A percentile compares a stretch with the other conserved stretches of the same genome.
Conservation (phyloP, 92 coral and sea anemone genomes). For the Bergia sp. region DNA sequence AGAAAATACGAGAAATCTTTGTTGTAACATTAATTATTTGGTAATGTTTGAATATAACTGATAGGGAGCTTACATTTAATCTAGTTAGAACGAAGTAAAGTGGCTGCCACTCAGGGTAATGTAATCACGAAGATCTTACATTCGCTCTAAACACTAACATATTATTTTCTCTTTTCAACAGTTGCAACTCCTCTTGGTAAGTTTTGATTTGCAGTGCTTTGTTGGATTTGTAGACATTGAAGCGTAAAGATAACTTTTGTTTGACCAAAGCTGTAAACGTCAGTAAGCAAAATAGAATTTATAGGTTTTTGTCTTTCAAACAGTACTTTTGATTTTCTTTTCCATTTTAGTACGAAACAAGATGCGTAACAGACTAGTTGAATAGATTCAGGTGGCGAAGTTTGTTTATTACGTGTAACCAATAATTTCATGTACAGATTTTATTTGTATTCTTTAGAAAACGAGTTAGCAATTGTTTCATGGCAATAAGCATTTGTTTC, state of each 20-base stretch:
- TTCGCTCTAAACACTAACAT: neutral
- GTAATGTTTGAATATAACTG: too few species aligned
- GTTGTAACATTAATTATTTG: too few species aligned
- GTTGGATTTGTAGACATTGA: neutral
- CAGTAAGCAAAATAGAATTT: neutral
- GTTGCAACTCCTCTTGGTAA: conserved; percentile 37
- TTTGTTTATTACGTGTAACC: too few species aligned
- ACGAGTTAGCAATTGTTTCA: too few species aligned
- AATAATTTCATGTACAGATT: too few species aligned
- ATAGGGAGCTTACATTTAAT: too few species aligned
- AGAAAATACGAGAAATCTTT: too few species aligned
- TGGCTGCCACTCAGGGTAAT: neutral
- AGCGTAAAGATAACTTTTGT: neutral
- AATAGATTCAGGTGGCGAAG: too few species aligned
- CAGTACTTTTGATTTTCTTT: too few species aligned
- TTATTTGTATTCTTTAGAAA: too few species aligned
- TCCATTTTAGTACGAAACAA: too few species aligned
- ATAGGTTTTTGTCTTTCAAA: neutral
- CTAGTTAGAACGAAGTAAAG: neutral
- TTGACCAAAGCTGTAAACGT: neutral
- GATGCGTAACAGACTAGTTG: too few species aligned
- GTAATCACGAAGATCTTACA: neutral
- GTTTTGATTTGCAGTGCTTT: neutral
- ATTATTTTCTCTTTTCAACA: neutral
- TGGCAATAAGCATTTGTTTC: neutral